A percentile compares a stretch with the other conserved stretches of the same genome.
Conservation (phyloP, 2,888 invertebrate genomes). For the Xanthorhoe spadicearia region DNA sequence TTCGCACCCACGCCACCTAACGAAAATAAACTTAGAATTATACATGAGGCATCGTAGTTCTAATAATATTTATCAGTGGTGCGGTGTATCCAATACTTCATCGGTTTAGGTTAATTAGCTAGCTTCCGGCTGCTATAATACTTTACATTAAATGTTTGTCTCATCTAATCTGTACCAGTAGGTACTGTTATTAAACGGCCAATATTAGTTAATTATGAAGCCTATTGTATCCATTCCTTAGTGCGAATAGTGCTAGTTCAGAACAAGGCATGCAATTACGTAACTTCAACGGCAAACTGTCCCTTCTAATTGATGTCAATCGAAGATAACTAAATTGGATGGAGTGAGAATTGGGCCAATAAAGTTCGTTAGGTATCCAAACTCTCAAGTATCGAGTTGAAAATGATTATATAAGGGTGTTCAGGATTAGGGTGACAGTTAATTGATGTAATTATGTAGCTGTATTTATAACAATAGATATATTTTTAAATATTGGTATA, state of each 20-base stretch:
- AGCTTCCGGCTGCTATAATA: too few relatives aligned
- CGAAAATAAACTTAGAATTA: not conserved
- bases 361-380: slow-evolving; percentile 41
- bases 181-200: not conserved
- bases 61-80: too few relatives aligned
- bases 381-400: slow-evolving; percentile 35
- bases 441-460: slow-evolving; percentile 11
- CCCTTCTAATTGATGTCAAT: slow-evolving; percentile 48
- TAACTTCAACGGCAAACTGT: slow-evolving; percentile 46
- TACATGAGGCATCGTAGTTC: too few relatives aligned
- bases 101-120: too few relatives aligned
- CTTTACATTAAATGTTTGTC: not conserved
- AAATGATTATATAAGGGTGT: slow-evolving; percentile 33
- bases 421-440: slow-evolving; percentile 32
- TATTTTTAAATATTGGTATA: too few relatives aligned
- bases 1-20: slow-evolving; percentile 96
- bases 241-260: slow-evolving; percentile 22
- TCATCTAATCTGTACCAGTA: not conserved
- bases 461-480: not conserved
- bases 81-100: too few relatives aligned
- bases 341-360: slow-evolving; percentile 48
- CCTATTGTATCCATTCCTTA: slow-evolving; percentile 11
- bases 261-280: slow-evolving; percentile 43
- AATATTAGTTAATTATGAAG: slow-evolving; percentile 6
- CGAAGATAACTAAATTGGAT: slow-evolving; percentile 49